A percentile compares a stretch with the other conserved stretches of the same genome.
phyloP scores from a whole-genome alignment of 2,888 invertebrate species.

The Morpho deidamia region DNA sequence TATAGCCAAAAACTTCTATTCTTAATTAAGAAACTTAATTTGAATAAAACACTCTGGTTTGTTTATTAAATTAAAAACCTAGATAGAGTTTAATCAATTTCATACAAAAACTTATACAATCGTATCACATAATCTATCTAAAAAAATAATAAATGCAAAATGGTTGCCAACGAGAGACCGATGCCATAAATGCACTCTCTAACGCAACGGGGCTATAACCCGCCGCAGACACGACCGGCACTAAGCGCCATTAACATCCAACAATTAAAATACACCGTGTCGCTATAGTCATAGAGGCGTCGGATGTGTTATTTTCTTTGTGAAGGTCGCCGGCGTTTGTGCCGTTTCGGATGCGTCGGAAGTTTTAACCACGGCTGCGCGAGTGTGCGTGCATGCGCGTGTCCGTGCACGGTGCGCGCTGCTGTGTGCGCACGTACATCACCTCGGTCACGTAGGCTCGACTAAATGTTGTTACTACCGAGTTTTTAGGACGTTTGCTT shows the following conservation, averaged over 20 bases:
- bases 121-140: slow-evolving; percentile 8
- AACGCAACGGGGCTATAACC: slow-evolving; percentile 70
- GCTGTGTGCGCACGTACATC: slow-evolving; percentile 57
- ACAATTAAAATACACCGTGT: slow-evolving; percentile 37
- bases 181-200: slow-evolving; percentile 75
- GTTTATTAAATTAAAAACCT: no score
- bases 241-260: slow-evolving; percentile 32
- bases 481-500: slow-evolving; percentile 50
- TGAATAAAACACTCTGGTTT: no score
- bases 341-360: slow-evolving; percentile 29
- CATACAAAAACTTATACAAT: neutral
- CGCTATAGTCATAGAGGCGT: slow-evolving; percentile 34
- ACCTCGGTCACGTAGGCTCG: slow-evolving; percentile 74
- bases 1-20: no score
- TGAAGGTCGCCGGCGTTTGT: slow-evolving; percentile 64
- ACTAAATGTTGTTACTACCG: slow-evolving; percentile 40
- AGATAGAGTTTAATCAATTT: no score
- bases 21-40: no score
- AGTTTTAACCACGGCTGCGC: slow-evolving; percentile 52
- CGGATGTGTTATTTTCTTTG: slow-evolving; percentile 63
- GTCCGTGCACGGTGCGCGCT: slow-evolving; percentile 35
- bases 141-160: slow-evolving; percentile 56
- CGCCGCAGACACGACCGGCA: slow-evolving; percentile 22
- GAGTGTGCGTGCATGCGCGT: slow-evolving; percentile 45
- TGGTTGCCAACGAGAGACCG: slow-evolving; percentile 62